Evolutionary conservation across 2,888 invertebrate species (phyloP).

Genomic region (Pachymerium ferrugineum): DNA sequence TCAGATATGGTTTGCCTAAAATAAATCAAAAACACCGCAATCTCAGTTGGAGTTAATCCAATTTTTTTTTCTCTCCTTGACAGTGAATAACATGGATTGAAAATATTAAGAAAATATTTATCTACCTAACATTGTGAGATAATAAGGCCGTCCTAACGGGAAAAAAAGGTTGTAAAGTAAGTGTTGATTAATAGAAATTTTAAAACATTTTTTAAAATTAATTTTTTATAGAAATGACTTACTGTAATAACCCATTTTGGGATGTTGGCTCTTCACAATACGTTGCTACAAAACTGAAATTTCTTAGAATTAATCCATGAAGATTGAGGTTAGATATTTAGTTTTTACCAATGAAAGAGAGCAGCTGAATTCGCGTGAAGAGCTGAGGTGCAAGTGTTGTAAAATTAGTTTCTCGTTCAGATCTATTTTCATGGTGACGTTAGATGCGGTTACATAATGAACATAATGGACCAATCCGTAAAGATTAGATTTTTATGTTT

Average conservation of each 20-base stretch:
- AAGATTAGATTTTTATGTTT: too few relatives aligned
- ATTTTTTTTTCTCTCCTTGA: background rate
- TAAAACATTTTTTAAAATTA: background rate
- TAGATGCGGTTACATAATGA: background rate
- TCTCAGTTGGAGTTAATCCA: background rate
- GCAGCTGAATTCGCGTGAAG: background rate
- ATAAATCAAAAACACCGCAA: background rate
- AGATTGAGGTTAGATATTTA: background rate
- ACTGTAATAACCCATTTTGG: background rate
- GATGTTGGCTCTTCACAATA: background rate
- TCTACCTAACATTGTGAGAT: background rate
- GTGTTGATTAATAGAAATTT: too few relatives aligned
- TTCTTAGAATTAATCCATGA: background rate
- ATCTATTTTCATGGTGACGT: background rate
- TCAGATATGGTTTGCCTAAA: background rate
- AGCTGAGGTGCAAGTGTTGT: background rate
- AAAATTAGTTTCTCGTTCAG: background rate
- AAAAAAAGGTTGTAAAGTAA: too few relatives aligned
- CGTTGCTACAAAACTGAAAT: background rate
- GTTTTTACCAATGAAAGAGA: background rate
- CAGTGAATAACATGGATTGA: background rate
- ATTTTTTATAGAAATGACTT: background rate
- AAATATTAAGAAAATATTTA: too few relatives aligned
- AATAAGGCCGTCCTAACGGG: background rate
- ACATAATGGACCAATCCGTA: too few relatives aligned